Evolutionary conservation across 2,888 invertebrate species (phyloP).

Genomic region (Eucriotettix oculatus): DNA sequence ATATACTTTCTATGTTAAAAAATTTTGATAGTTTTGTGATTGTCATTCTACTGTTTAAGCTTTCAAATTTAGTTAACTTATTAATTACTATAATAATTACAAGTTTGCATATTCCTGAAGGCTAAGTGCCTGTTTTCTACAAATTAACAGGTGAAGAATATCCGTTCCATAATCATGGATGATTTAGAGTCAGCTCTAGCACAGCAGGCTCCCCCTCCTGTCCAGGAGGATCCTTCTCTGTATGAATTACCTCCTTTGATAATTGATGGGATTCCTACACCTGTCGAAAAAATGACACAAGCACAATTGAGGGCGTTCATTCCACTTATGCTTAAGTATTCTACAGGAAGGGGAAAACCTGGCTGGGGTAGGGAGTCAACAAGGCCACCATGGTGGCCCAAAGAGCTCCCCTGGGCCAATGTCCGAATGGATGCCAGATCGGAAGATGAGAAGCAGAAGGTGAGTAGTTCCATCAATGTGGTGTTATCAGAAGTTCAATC

Average conservation of each 20-base stretch:
- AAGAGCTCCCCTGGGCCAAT: constrained; percentile 95
- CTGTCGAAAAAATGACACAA: constrained; percentile 98
- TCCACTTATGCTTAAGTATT: constrained; percentile 94
- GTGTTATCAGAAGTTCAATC: too few relatives aligned
- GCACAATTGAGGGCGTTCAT: constrained; percentile 93
- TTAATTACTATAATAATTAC: too few relatives aligned
- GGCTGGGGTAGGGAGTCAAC: constrained; percentile 96
- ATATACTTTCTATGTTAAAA: too few relatives aligned
- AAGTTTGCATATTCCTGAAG: too few relatives aligned
- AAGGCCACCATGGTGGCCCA: constrained; percentile 95
- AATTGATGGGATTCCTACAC: constrained; percentile 94
- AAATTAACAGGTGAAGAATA: constrained; percentile 46
- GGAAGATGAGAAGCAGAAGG: constrained; percentile 94
- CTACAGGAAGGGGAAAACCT: constrained; percentile 88
- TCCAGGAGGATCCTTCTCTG: constrained; percentile 77
- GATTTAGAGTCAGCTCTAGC: constrained; percentile 85
- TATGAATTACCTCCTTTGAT: constrained; percentile 92
- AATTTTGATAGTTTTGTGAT: too few relatives aligned
- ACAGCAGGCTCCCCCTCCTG: constrained; percentile 77
- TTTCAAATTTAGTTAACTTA: too few relatives aligned
- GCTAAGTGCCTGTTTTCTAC: too few relatives aligned
- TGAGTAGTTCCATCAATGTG: constrained; percentile 22
- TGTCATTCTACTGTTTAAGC: too few relatives aligned
- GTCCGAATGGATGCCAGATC: constrained; percentile 92
- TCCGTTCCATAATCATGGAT: constrained; percentile 83